phyloP scores from a whole-genome alignment of 2,797 vertebrate genomes.

The Tarsius wallacei region DNA sequence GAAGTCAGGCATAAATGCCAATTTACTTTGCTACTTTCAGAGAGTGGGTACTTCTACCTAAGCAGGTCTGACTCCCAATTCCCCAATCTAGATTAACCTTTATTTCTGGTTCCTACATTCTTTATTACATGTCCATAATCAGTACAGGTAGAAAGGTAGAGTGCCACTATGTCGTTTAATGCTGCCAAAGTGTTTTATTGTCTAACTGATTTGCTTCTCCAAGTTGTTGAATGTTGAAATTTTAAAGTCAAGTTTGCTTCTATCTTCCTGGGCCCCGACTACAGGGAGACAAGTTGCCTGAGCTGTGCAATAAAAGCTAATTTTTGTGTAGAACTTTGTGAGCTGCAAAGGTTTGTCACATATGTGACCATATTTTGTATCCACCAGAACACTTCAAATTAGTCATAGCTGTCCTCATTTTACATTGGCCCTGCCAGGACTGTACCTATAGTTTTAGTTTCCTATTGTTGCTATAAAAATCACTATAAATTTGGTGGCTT shows the following conservation, averaged over 20 bases:
- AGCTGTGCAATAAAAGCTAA: background rate
- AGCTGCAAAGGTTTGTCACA: background rate
- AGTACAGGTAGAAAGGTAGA: background rate
- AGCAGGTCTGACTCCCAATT: background rate
- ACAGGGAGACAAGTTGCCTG: background rate
- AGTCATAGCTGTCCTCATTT: background rate
- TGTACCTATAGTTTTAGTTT: background rate
- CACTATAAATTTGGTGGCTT: background rate
- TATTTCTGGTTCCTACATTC: background rate
- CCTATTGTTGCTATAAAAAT: background rate
- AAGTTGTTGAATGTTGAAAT: background rate
- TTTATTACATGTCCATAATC: background rate
- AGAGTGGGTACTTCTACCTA: background rate
- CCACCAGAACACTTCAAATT: background rate
- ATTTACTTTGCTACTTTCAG: background rate
- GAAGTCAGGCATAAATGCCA: background rate
- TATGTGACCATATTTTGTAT: background rate
- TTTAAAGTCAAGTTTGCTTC: slow-evolving; percentile 13
- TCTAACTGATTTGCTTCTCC: background rate
- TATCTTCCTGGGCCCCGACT: background rate
- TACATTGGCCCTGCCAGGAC: background rate
- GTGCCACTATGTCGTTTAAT: too few relatives aligned
- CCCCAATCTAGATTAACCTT: background rate
- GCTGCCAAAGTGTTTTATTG: background rate
- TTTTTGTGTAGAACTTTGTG: background rate